Conservation (phyloP, 2,888 invertebrate genomes). For the Drosophila nigritarsus region DNA sequence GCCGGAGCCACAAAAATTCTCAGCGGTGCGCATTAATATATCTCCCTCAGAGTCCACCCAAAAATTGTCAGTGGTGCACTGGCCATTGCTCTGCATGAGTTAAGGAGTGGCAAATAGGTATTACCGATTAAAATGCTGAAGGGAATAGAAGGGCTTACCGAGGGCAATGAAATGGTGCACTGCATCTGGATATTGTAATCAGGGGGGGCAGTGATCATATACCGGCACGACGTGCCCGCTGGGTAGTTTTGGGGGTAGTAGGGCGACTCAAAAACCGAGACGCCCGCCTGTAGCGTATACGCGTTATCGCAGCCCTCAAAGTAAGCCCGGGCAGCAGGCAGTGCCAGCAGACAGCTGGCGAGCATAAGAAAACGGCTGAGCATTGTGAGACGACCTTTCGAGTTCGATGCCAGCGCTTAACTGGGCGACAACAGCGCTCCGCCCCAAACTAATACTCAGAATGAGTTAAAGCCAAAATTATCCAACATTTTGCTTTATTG, state of each 20-base stretch:
- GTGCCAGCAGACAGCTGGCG: slow-evolving; percentile 36
- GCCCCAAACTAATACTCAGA: slow-evolving; percentile 54
- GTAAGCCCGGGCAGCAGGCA: slow-evolving; percentile 48
- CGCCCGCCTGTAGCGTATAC: slow-evolving; percentile 56
- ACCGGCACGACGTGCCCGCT: slow-evolving; percentile 81
- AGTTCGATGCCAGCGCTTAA: slow-evolving; percentile 50
- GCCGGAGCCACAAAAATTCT: slow-evolving; percentile 81
- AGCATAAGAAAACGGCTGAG: slow-evolving; percentile 38
- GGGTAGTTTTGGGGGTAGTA: slow-evolving; percentile 78
- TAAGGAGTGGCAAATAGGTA: neutral
- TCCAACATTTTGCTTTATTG: slow-evolving; percentile 47
- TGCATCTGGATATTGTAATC: slow-evolving; percentile 71
- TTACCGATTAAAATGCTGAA: neutral
- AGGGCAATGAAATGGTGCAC: slow-evolving; percentile 72
- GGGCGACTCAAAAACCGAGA: slow-evolving; percentile 78
- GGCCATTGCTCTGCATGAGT: slow-evolving; percentile 34
- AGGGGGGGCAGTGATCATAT: slow-evolving; percentile 77
- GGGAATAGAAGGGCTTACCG: slow-evolving; percentile 56
- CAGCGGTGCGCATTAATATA: slow-evolving; percentile 65
- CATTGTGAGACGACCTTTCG: slow-evolving; percentile 53
- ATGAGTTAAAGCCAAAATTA: slow-evolving; percentile 30
- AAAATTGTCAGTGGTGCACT: slow-evolving; percentile 80
- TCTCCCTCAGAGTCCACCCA: slow-evolving; percentile 83
- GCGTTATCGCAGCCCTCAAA: slow-evolving; percentile 78
- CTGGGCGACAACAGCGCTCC: slow-evolving; percentile 49